phyloP scores from a whole-genome alignment of 1,140 invertebrate species.

The Caligus rogercresseyi region DNA sequence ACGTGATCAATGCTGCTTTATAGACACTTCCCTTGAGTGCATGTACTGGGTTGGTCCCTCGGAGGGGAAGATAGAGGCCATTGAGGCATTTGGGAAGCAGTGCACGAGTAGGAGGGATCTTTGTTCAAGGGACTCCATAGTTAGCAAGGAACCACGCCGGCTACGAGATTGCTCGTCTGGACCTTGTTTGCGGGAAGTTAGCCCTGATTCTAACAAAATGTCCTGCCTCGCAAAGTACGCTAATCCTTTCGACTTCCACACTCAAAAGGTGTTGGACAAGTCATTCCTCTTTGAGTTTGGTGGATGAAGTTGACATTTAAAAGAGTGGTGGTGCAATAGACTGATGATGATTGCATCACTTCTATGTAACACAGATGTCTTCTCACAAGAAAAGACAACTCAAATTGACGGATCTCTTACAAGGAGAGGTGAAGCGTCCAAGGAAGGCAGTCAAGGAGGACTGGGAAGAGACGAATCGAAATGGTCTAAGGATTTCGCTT shows the following conservation, averaged over 20 bases:
- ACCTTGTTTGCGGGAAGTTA: neutral
- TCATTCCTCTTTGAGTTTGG: neutral
- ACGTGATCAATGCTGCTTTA: constrained; percentile 45
- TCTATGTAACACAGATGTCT: too few relatives aligned
- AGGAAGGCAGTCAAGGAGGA: neutral
- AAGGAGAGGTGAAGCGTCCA: neutral
- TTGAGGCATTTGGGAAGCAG: neutral
- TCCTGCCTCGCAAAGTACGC: neutral
- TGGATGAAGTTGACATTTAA: neutral
- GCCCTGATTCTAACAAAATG: neutral
- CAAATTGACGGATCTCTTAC: neutral
- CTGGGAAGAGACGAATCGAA: neutral
- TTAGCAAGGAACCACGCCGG: neutral
- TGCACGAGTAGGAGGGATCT: neutral
- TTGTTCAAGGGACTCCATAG: neutral
- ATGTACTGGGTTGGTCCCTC: neutral
- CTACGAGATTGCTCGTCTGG: neutral
- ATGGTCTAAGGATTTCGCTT: neutral
- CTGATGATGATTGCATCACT: too few relatives aligned
- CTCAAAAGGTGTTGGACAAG: neutral
- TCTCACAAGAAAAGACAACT: neutral
- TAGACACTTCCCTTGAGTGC: neutral
- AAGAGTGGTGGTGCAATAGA: too few relatives aligned
- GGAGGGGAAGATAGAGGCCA: neutral
- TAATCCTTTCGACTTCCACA: neutral